Evolutionary conservation across 2,113 vertebrate species (phyloP).

Genomic region (Pipra filicauda): DNA sequence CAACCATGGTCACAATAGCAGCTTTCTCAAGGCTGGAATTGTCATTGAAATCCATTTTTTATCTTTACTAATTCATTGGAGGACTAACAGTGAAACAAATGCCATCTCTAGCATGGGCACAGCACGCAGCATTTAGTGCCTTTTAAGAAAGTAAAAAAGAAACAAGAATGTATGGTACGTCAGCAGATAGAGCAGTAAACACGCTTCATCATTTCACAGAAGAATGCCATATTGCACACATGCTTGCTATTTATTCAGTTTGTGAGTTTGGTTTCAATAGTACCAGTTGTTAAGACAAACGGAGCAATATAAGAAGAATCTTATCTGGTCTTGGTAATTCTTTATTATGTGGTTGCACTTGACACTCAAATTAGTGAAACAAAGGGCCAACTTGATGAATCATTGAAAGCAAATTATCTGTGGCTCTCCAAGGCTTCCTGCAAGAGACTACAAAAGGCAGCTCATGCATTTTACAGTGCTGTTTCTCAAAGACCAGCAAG

Average conservation of each 20-base stretch:
- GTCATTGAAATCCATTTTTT: constrained; percentile 58
- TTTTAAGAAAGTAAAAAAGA: constrained; percentile 43
- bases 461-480: constrained; percentile 59
- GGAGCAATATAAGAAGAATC: constrained; percentile 54
- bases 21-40: constrained; percentile 67
- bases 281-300: constrained; percentile 59
- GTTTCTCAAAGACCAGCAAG: constrained; percentile 45
- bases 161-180: neutral
- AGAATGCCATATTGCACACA: constrained; percentile 13
- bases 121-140: constrained; percentile 3
- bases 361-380: constrained; percentile 78
- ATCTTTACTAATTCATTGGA: constrained; percentile 65
- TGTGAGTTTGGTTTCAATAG: constrained; percentile 57
- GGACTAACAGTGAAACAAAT: constrained; percentile 46
- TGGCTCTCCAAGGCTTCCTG: constrained; percentile 58
- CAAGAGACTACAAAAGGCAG: constrained; percentile 45
- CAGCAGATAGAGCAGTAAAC: neutral
- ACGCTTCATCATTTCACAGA: neutral
- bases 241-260: constrained; percentile 41
- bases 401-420: constrained; percentile 71
- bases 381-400: constrained; percentile 75
- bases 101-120: constrained; percentile 29
- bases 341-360: constrained; percentile 72
- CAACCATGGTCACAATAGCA: constrained; percentile 59
- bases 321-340: constrained; percentile 67